phyloP scores from a whole-genome alignment of 2,888 invertebrate genomes.

The Oscheius onirici region DNA sequence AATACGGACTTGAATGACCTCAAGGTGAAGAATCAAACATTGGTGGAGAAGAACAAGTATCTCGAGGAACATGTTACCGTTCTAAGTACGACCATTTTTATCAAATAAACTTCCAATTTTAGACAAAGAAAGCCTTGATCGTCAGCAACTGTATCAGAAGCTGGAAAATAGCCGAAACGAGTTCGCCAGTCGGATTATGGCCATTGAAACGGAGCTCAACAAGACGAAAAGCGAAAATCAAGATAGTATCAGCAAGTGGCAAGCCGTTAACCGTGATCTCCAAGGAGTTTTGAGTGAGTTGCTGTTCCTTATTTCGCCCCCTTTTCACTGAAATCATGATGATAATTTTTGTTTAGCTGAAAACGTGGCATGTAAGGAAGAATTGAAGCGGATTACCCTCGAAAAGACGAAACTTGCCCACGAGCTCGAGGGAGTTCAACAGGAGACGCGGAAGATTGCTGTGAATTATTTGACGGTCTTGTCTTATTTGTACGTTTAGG shows the following conservation, averaged over 20 bases:
- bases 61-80: neutral
- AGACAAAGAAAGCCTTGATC: slow-evolving; percentile 32
- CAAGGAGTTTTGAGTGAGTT: slow-evolving; percentile 38
- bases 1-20: slow-evolving; percentile 9
- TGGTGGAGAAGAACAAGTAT: neutral
- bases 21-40: neutral
- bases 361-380: slow-evolving; percentile 37
- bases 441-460: slow-evolving; percentile 37
- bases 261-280: slow-evolving; percentile 46
- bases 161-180: slow-evolving; percentile 44
- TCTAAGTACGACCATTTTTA: neutral
- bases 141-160: slow-evolving; percentile 22
- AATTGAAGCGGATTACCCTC: slow-evolving; percentile 31
- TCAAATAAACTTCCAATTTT: slow-evolving; percentile 6
- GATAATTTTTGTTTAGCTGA: slow-evolving; percentile 34
- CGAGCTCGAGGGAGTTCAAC: slow-evolving; percentile 33
- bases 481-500: too few species aligned
- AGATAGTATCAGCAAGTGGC: slow-evolving; percentile 48
- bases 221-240: slow-evolving; percentile 50
- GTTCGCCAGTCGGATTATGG: slow-evolving; percentile 36
- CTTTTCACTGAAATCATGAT: neutral
- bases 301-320: neutral
- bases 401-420: slow-evolving; percentile 38
- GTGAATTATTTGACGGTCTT: too few species aligned
- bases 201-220: slow-evolving; percentile 39